Base-by-base conservation (phyloP, 2,888 invertebrate species). In the Drosophila emarginata region DNA sequence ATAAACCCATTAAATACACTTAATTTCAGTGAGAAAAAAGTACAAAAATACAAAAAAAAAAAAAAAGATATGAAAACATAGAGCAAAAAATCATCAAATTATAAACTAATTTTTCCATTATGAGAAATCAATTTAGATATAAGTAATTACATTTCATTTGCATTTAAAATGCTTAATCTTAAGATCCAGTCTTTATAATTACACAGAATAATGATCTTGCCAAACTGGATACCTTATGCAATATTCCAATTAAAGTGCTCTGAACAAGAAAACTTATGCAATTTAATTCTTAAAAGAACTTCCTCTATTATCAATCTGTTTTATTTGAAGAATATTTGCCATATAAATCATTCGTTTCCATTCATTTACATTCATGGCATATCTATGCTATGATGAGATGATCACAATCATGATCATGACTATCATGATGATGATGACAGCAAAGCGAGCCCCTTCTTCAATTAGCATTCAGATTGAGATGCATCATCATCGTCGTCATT, bases 281-380 rank as follows among this genome's bases (percentile, higher is more conserved):
- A 73, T 56, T 67, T 32, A 23, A 26, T 23, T 18, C 9, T 9
- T 36, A 58, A 7, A 70, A 73, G 59, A 71, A 73, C 74, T 71
- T 73, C 70, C 70, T 60, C 54, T 14, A 56, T 72, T 62, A 51
- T 36, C 18, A 50, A 57, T 71, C 32, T 21, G 56, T 40, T 68
- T 37, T 14, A n/a, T 14, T 52, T 26, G 18, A 36, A 12, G 18
- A 45, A 21, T 21, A 45, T 45, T 11, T 45, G 21, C 12, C 11
- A 21, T 45, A 21, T 21, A 69, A 69, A 69, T 69, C 72, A 72
- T 53, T 58, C 57, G 11, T 45, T 64, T 64, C 72, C 72, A 69
- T 72, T 72, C 51, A 64, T 21, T 36, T 32, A 23, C n/a, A 54
- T 36, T 59, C 14, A 51, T 18, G 66, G 59, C 59, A 65, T 60